Conservation (phyloP, 2,888 invertebrate genomes). For the Oscheius sp. region DNA sequence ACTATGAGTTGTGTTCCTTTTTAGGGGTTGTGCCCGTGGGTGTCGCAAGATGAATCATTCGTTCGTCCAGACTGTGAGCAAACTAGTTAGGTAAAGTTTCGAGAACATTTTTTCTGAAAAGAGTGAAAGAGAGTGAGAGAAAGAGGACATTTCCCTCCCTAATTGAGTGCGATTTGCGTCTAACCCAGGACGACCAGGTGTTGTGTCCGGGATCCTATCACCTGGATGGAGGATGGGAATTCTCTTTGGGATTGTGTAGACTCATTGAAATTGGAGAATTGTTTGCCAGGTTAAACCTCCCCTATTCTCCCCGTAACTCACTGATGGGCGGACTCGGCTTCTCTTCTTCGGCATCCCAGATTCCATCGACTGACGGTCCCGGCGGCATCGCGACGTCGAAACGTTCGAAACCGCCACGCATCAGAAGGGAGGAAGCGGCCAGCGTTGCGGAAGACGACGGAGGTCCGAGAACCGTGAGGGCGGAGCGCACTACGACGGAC, state of each 20-base stretch:
- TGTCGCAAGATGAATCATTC: no score
- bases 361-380: constrained; percentile 40
- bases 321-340: constrained; percentile 17
- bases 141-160: background rate
- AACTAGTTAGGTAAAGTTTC: no score
- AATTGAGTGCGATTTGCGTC: constrained; percentile 14
- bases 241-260: background rate
- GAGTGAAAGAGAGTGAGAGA: background rate
- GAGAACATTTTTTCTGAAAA: no score
- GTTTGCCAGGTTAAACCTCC: constrained; percentile 9
- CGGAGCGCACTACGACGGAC: constrained; percentile 1
- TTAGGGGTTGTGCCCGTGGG: no score
- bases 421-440: constrained; percentile 39
- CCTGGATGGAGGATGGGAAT: no score
- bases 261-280: constrained; percentile 2
- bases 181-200: background rate
- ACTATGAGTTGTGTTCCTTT: no score
- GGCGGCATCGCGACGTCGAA: constrained; percentile 45
- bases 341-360: constrained; percentile 19
- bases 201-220: background rate
- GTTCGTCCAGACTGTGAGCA: no score
- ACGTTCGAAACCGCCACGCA: constrained; percentile 42
- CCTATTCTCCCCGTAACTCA: constrained; percentile 15
- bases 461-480: constrained; percentile 2
- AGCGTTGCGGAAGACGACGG: constrained; percentile 24